Evolutionary conservation across 2,113 vertebrate species (phyloP), one percentile per base, ranked within the genome.

Genomic region (Lates calcarifer): DNA sequence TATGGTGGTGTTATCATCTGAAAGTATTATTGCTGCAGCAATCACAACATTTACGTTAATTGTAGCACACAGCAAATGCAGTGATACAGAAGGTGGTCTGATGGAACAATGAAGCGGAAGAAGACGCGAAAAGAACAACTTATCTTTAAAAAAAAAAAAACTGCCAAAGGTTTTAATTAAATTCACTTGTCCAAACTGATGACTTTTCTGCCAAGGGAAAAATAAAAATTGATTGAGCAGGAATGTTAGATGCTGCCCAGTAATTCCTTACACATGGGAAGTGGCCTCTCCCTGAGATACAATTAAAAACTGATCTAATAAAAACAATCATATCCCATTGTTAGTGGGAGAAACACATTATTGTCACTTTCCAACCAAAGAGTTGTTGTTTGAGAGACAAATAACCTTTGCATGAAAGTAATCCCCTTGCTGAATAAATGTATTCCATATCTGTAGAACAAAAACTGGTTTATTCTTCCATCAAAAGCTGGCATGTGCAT

Each of bases 281-380:
- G 60, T 33, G 33, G 37, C 64, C 49, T 62, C 22, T 66, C 13
- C 64, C 24, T 29, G 29, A 33, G 39, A 73, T 20, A 45, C 45
- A 56, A 68, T 74, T 77, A 53, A 15, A 18, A 64, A 71, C 14
- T 24, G 49, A 65, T 72, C 51, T 28, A 65, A 72, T 71, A 71
- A 70, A 63, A 63, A 58, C 26, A 41, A 76, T 70, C 28, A 47
- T n/a, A 64, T 70, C 55, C 29, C 20, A 43, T 6, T 11, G 58
- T 26, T n/a, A 24, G n/a, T 35, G 28, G 35, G 49, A 64, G 17
- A 2, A 41, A 69, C 65, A 22, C 11, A 22, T n/a, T n/a, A 68
- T 29, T 61, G 53, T 60, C 29, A 41, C 17, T 61, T 41, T 51
- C 15, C 11, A 68, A 14, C 39, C 11, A 37, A 57, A 45, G 4